Percentiles rank a stretch among this genome's conserved stretches.
Conservation (phyloP, 92 coral and sea anemone species). For the Epizoanthus scotinus region DNA sequence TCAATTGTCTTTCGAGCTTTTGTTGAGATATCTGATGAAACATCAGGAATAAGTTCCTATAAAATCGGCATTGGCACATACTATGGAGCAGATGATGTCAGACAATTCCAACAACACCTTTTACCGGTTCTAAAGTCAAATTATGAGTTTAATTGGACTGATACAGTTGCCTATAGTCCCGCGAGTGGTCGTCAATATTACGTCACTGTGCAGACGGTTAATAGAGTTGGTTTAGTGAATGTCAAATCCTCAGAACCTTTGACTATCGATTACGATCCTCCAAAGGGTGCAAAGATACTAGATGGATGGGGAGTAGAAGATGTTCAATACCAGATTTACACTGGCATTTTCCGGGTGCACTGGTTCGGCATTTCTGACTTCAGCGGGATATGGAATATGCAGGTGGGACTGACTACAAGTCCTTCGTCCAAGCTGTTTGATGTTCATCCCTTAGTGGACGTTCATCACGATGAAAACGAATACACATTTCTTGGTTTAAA, state of each 20-base stretch:
- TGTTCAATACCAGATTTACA: constrained; percentile 60
- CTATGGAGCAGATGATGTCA: constrained; percentile 75
- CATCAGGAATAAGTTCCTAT: constrained; percentile 50
- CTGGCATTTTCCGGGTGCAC: constrained; percentile 70
- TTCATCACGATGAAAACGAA: constrained; percentile 31
- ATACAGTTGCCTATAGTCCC: constrained; percentile 16
- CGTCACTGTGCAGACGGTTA: constrained; percentile 63
- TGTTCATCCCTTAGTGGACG: constrained; percentile 44
- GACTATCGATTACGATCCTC: constrained; percentile 68
- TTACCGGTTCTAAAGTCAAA: constrained; percentile 11
- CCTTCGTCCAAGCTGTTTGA: constrained; percentile 53
- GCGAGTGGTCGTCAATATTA: constrained; percentile 63
- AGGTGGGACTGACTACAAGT: constrained; percentile 58
- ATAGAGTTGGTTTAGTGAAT: constrained; percentile 63
- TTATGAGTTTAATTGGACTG: constrained; percentile 73
- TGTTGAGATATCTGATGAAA: constrained; percentile 67
- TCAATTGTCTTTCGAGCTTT: constrained; percentile 54
- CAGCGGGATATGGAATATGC: constrained; percentile 57
- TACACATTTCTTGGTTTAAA: constrained; percentile 55
- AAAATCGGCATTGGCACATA: constrained; percentile 76
- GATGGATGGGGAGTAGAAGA: constrained; percentile 87
- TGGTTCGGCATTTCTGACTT: constrained; percentile 75
- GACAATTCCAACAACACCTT: constrained; percentile 28
- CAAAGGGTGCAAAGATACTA: constrained; percentile 47
- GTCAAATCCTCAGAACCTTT: constrained; percentile 64